Percentiles rank a stretch among this genome's conserved stretches.
These are phyloP conservation scores for Pelvicachromis taeniatus DNA, from an alignment of 2,113 vertebrate species.

Conservation along the genomic window DNA sequence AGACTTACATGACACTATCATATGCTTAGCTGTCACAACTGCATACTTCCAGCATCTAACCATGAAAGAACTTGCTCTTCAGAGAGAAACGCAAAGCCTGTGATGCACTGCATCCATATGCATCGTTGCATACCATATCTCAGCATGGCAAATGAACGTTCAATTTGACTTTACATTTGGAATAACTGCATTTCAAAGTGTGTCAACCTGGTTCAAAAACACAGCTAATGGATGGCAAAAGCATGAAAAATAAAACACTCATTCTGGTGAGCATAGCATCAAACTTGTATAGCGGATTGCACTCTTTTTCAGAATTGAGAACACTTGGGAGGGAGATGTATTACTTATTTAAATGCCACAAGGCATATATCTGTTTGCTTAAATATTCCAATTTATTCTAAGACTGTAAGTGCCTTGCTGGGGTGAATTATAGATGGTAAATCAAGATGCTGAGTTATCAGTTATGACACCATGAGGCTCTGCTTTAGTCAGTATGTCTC, in stretches of 20 bases:
- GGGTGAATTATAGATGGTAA: slow-evolving; percentile 74
- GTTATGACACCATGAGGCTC: slow-evolving; percentile 68
- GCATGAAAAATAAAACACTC: slow-evolving; percentile 65
- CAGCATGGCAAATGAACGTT: slow-evolving; percentile 40
- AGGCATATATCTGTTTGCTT: slow-evolving; percentile 73
- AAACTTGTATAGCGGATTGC: slow-evolving; percentile 63
- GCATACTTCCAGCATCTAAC: not conserved
- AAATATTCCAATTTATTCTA: slow-evolving; percentile 76
- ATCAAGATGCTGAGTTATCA: slow-evolving; percentile 72
- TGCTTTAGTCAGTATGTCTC: slow-evolving; percentile 50
- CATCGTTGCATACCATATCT: slow-evolving; percentile 21
- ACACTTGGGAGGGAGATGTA: slow-evolving; percentile 55
- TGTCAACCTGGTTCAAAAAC: slow-evolving; percentile 60
- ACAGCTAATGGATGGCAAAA: slow-evolving; percentile 64
- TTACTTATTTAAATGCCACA: slow-evolving; percentile 76
- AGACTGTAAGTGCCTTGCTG: slow-evolving; percentile 74
- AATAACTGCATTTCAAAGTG: slow-evolving; percentile 50
- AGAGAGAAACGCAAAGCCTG: not conserved
- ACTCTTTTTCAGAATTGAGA: slow-evolving; percentile 52
- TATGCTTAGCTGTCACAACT: not conserved
- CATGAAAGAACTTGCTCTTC: not conserved
- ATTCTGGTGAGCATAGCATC: slow-evolving; percentile 53
- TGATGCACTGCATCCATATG: slow-evolving; percentile 17
- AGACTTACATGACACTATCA: not conserved
- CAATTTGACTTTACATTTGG: slow-evolving; percentile 52